Evolutionary conservation across 2,888 invertebrate species (phyloP), one percentile per base, ranked within the genome.

Genomic region (Calliphora vomitoria): DNA sequence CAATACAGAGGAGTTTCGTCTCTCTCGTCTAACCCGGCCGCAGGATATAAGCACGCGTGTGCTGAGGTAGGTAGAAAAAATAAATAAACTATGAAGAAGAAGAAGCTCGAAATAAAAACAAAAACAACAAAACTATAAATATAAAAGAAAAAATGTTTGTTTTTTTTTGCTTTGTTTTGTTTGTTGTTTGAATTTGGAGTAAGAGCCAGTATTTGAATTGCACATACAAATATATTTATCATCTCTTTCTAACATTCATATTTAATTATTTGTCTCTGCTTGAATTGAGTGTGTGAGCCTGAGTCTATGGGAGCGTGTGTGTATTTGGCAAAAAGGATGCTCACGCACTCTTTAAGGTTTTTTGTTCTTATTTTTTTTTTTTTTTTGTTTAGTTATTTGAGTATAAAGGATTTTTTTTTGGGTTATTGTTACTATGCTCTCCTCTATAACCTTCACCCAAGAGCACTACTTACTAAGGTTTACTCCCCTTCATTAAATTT

Each of bases 361-460:
- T 50, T 53, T 20, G 10, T 68, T 44, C 5, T 5, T 50, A 60
- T 20, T 13, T 44, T 38, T 20, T 20, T 15, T 76, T 53, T 20
- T 72, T 76, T 64, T 2, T 53, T 0, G 13, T 20, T 44, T 20
- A n/a, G 4, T 47, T 15, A 4, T 15, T 10, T 6, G 20, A 87
- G 60, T 88, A 88, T 78, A 86, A 89, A 89, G 78, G 76, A 82
- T 44, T 44, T 44, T 79, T 64, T 68, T 53, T 53, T 85, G 18
- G 20, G 20, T 35, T 80, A 79, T 50, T 78, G 58, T 64, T 68
- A 38, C 71, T 47, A 62, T 50, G 44, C 31, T 81, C 60, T 53
- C 66, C 66, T 87, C 83, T 80, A 82, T 86, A 88, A 89, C 89
- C 88, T 87, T 89, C 85, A 89, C 86, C 85, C 82, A 88, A 88